These are phyloP conservation scores for Beris morrisii DNA, from an alignment of 2,888 invertebrate species.

Conservation along the genomic window DNA sequence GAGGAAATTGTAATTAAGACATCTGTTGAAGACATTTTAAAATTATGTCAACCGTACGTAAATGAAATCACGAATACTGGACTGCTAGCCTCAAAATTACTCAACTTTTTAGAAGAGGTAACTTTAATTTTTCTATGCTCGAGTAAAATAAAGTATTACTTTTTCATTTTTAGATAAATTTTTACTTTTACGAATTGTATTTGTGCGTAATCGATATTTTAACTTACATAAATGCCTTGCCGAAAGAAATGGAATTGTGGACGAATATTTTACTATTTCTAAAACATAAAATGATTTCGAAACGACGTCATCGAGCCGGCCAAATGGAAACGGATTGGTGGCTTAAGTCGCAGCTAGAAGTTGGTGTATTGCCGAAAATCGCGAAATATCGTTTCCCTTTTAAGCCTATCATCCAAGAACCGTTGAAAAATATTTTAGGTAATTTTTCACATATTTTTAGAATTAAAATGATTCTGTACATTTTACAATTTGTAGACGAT, in stretches of 20 bases:
- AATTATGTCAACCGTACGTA: slow-evolving; percentile 52
- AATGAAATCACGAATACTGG: slow-evolving; percentile 52
- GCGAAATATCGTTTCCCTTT: slow-evolving; percentile 56
- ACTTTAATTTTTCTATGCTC: background rate
- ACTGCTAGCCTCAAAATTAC: slow-evolving; percentile 47
- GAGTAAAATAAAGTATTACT: slow-evolving; percentile 12
- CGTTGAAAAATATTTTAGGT: slow-evolving; percentile 46
- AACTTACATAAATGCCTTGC: slow-evolving; percentile 48
- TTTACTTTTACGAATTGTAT: slow-evolving; percentile 56
- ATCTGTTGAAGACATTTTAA: slow-evolving; percentile 47
- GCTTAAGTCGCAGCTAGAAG: slow-evolving; percentile 51
- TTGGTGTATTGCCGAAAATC: slow-evolving; percentile 53
- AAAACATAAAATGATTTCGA: slow-evolving; percentile 53
- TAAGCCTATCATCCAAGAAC: slow-evolving; percentile 51
- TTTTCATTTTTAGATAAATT: slow-evolving; percentile 48
- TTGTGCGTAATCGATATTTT: slow-evolving; percentile 54
- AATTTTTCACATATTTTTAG: background rate
- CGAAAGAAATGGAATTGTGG: slow-evolving; percentile 53
- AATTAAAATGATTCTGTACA: too few species aligned
- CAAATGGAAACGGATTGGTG: slow-evolving; percentile 54
- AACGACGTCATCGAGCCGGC: slow-evolving; percentile 50
- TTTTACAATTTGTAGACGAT: slow-evolving; percentile 43
- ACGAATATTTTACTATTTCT: slow-evolving; percentile 52
- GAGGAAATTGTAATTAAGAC: slow-evolving; percentile 51
- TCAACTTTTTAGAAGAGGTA: slow-evolving; percentile 50